A percentile compares a stretch with the other conserved stretches of the same genome.
These are phyloP conservation scores for Oncorhynchus nerka DNA, from an alignment of 2,113 vertebrate genomes.

Conservation along the genomic window DNA sequence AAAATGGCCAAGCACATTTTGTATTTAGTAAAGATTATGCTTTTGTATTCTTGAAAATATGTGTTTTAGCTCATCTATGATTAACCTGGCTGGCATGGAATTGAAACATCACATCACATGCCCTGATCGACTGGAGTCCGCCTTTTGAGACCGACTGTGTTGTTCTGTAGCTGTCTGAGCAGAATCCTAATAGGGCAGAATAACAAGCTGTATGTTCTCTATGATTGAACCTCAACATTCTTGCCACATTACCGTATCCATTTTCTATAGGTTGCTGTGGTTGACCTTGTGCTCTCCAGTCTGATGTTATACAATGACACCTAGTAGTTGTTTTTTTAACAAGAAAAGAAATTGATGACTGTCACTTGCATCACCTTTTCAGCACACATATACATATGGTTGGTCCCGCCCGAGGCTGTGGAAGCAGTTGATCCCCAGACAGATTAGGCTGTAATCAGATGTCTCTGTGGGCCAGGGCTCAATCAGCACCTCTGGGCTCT, in stretches of 20 bases:
- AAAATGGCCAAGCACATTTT: neutral
- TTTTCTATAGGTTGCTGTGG: neutral
- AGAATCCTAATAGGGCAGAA: too few relatives aligned
- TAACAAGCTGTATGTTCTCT: too few relatives aligned
- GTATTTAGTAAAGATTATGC: too few relatives aligned
- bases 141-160: too few relatives aligned
- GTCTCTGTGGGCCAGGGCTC: constrained; percentile 58
- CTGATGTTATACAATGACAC: neutral
- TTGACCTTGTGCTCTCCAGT: neutral
- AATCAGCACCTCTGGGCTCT: too few relatives aligned
- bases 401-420: constrained; percentile 23
- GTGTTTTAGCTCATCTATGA: neutral
- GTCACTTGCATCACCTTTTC: neutral
- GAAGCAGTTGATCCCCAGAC: constrained; percentile 69
- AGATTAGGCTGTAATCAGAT: constrained; percentile 68
- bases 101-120: too few relatives aligned
- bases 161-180: too few relatives aligned
- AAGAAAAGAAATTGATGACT: too few relatives aligned
- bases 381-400: constrained; percentile 1
- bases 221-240: too few relatives aligned
- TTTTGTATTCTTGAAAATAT: constrained; percentile 9
- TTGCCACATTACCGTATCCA: neutral
- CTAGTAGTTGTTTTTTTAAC: neutral
- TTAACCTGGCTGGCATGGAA: too few relatives aligned
- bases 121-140: too few relatives aligned